These are phyloP conservation scores for Pygocentrus nattereri DNA, from an alignment of 2,797 vertebrate genomes.

Conservation along the genomic window DNA sequence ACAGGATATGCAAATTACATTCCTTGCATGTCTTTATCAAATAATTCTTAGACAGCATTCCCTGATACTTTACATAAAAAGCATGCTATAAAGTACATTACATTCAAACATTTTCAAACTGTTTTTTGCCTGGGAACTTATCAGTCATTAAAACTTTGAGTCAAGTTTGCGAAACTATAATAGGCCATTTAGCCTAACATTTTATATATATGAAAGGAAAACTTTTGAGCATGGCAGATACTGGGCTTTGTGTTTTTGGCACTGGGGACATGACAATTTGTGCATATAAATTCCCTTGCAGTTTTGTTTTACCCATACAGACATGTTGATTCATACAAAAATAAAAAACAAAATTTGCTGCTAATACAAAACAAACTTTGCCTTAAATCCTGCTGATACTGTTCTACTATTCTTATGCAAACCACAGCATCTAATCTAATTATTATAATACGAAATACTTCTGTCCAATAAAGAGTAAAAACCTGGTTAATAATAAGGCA, in stretches of 20 bases:
- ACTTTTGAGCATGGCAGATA: neutral
- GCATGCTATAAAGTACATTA: constrained; percentile 60
- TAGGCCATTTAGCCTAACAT: neutral
- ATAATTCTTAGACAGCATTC: constrained; percentile 53
- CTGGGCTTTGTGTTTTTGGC: constrained; percentile 21
- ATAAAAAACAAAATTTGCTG: constrained; percentile 23
- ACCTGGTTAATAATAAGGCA: constrained; percentile 51
- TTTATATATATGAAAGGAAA: constrained; percentile 15
- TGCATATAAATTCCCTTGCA: neutral
- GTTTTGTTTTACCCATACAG: constrained; percentile 13
- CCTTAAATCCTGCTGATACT: constrained; percentile 18
- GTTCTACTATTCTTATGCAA: constrained; percentile 11
- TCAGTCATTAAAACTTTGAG: neutral
- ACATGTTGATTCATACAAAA: constrained; percentile 36
- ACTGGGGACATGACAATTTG: constrained; percentile 10
- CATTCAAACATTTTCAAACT: constrained; percentile 26
- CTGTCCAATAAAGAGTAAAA: constrained; percentile 41
- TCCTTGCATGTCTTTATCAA: constrained; percentile 46
- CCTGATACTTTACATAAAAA: constrained; percentile 58
- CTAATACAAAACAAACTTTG: constrained; percentile 14
- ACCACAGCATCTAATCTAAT: constrained; percentile 15
- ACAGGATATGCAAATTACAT: constrained; percentile 49
- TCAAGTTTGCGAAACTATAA: neutral
- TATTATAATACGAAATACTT: constrained; percentile 44
- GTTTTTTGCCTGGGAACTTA: neutral